A percentile compares a stretch with the other conserved stretches of the same genome.
These are phyloP conservation scores for Apaloderma vittatum DNA, from an alignment of 2,113 vertebrate species.

Conservation along the genomic window DNA sequence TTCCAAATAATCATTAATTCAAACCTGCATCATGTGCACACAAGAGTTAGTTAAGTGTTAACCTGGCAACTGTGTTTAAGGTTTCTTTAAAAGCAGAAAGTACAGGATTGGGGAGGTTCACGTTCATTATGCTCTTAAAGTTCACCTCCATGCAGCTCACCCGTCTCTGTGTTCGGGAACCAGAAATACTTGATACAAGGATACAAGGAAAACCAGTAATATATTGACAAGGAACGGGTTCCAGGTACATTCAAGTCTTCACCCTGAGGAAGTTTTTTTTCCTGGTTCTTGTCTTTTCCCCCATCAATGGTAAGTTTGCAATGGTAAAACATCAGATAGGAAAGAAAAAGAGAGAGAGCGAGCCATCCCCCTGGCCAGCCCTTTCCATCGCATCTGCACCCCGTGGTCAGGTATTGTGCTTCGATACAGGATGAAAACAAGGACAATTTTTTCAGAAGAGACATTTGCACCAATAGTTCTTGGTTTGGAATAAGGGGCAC, in stretches of 20 bases:
- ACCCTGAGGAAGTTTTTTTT: neutral
- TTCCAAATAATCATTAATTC: conserved; percentile 83
- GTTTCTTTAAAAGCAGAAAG: neutral
- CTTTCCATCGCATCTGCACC: fast-evolving
- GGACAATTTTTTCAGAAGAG: neutral
- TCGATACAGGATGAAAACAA: neutral
- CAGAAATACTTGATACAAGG: neutral
- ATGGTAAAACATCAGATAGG: neutral
- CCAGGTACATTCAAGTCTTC: neutral
- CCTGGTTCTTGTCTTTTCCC: neutral
- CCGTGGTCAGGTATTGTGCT: neutral
- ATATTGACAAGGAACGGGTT: neutral
- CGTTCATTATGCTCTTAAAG: neutral
- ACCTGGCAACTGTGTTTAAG: neutral
- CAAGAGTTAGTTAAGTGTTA: neutral
- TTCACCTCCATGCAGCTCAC: fast-evolving
- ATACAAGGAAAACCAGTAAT: too few species aligned
- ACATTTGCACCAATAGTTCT: neutral
- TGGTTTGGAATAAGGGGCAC: neutral
- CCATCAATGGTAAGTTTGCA: neutral
- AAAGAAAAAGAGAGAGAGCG: neutral
- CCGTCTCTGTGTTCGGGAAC: neutral
- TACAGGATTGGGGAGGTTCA: neutral
- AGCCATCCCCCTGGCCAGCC: neutral
- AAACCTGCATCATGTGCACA: conserved; percentile 68